These are phyloP conservation scores for Trogon melanurus DNA, from an alignment of 2,113 vertebrate genomes.

Conservation along the genomic window DNA sequence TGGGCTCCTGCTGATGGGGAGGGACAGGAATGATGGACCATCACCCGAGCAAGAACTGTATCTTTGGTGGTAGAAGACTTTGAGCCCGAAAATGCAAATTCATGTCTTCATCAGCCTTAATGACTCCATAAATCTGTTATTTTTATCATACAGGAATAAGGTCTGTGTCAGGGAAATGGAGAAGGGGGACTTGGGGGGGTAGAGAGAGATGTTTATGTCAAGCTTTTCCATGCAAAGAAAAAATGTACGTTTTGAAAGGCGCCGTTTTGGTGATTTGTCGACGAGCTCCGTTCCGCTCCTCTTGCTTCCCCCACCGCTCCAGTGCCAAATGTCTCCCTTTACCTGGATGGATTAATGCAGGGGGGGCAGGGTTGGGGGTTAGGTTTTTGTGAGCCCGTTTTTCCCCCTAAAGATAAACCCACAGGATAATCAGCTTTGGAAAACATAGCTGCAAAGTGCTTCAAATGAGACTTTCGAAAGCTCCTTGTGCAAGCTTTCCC, in stretches of 20 bases:
- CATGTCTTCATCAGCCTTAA: background rate
- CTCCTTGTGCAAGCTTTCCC: background rate
- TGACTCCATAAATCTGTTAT: background rate
- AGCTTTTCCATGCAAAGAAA: background rate
- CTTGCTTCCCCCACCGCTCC: background rate
- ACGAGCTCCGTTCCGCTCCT: accelerated
- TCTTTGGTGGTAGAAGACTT: background rate
- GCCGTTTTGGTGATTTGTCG: background rate
- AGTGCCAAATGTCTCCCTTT: background rate
- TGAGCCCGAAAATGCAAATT: background rate
- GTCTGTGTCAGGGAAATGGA: background rate
- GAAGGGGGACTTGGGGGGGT: background rate
- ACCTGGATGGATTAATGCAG: background rate
- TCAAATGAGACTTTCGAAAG: background rate
- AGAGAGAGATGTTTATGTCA: background rate
- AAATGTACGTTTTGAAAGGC: background rate
- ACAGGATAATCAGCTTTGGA: background rate
- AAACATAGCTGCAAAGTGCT: accelerated
- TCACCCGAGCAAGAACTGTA: background rate
- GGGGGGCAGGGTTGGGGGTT: no score
- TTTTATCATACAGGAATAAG: background rate
- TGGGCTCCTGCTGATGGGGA: background rate
- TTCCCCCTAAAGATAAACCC: background rate
- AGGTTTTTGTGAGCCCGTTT: background rate
- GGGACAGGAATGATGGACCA: background rate